Evolutionary conservation across 2,888 invertebrate species (phyloP).

Genomic region (Rhorus exstirpatorius): DNA sequence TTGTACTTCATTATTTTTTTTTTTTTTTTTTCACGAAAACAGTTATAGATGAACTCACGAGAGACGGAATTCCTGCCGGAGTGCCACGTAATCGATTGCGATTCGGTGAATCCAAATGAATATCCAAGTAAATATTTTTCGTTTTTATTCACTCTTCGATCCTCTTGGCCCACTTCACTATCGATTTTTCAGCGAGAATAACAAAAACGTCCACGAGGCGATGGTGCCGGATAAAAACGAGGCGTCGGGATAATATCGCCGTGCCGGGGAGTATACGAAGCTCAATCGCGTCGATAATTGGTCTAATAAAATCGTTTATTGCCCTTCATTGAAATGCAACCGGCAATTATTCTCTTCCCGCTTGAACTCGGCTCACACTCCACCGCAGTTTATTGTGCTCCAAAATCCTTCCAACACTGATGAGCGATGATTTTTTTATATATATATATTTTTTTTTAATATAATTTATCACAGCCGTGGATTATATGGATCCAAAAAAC

Average conservation of each 20-base stretch:
- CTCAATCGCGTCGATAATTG: slow-evolving; percentile 36
- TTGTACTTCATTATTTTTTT: neutral
- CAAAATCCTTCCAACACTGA: neutral
- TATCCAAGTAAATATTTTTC: neutral
- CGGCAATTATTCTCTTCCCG: slow-evolving; percentile 2
- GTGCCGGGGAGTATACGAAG: neutral
- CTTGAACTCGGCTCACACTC: neutral
- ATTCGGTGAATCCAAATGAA: slow-evolving; percentile 7
- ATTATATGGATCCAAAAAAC: neutral
- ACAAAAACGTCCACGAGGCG: neutral
- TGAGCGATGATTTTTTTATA: neutral
- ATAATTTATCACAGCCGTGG: neutral
- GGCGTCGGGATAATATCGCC: neutral
- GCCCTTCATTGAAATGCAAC: slow-evolving; percentile 46
- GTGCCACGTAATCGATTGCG: neutral
- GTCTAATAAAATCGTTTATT: slow-evolving; percentile 51
- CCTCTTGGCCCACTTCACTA: neutral
- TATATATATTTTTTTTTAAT: no score
- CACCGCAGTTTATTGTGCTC: neutral
- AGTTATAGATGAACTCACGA: slow-evolving; percentile 46
- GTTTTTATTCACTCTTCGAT: neutral
- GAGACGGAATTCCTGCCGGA: slow-evolving; percentile 21
- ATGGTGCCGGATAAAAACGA: slow-evolving; percentile 5
- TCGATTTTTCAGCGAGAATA: neutral
- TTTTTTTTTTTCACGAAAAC: neutral